Base-by-base conservation (phyloP, 2,888 invertebrate species). In the Parnassius glacialis region DNA sequence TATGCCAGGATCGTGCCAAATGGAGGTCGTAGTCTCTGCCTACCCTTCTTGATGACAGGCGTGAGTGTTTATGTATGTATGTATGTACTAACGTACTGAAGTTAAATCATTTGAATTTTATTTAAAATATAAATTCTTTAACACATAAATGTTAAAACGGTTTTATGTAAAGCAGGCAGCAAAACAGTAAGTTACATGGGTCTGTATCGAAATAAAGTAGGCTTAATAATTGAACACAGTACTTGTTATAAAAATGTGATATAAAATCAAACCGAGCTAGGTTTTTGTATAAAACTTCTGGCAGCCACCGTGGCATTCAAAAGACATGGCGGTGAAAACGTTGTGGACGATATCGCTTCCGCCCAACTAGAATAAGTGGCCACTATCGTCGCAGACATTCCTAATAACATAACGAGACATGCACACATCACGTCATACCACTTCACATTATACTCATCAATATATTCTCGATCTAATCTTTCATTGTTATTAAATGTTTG, bases 321-420 rank as follows among this genome's bases (percentile, higher is more conserved):
- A 68, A 96, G 90, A 83, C 96, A 96, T 2, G 96, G 95, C 41
- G 95, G 94, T 51, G 94, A 93, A 70, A 95, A 95, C 48, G 92
- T 92, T 0, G 94, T 94, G 53, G 94, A 94, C 52, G 87, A 85
- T 12, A 94, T 87, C 0, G 95, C 93, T 74, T 94, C 93, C 12
- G 92, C 85, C 74, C 96, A 85, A 83, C 95, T 96, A 3, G 95
- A 93, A 73, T 94, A 96, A 0, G 95, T 95, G 0, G 96, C 94
- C 0, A 94, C 88, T 1, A 94, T 71, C 0, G 96, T 96, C 3
- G 95, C 94, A 2, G 85, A 57, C 9, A 94, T 71, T 0, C 96
- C 96, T 70, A 94, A 82, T 2, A 93, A 57, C 71, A 95, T 92
- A 0, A 96, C 93, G 0, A 90, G 76, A 64, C 92, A 81, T 1